Conservation (phyloP, 1,140 invertebrate species). For the Carposina sasakii region DNA sequence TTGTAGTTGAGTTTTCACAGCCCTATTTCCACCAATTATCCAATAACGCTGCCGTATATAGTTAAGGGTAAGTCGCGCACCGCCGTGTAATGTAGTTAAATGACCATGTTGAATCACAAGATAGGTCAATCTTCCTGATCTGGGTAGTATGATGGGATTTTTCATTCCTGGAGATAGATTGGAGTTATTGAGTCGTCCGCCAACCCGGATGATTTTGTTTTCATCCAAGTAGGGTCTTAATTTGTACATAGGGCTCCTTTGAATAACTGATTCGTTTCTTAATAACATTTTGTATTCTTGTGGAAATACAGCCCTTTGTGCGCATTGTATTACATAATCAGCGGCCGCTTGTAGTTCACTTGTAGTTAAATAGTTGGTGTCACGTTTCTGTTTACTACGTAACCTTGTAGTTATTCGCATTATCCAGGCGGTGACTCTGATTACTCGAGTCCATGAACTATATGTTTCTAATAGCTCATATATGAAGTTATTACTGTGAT, state of each 20-base stretch:
- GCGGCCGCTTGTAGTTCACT: constrained; percentile 6
- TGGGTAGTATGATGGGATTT: constrained; percentile 20
- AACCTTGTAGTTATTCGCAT: constrained; percentile 10
- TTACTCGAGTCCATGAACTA: constrained; percentile 15
- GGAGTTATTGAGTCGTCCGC: constrained; percentile 24
- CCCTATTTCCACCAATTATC: constrained; percentile 25
- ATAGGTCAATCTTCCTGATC: constrained; percentile 9
- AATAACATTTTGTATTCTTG: constrained; percentile 12
- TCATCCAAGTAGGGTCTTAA: constrained; percentile 26
- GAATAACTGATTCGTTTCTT: constrained; percentile 6
- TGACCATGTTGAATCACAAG: constrained; percentile 27
- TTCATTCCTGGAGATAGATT: constrained; percentile 17
- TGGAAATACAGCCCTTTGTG: constrained; percentile 2
- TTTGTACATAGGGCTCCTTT: constrained; percentile 16
- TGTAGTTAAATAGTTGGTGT: constrained; percentile 10
- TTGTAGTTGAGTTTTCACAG: constrained; percentile 16
- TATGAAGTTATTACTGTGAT: constrained; percentile 1
- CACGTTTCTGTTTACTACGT: constrained; percentile 9
- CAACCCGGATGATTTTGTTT: constrained; percentile 27
- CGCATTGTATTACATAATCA: constrained; percentile 8
- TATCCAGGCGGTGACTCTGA: constrained; percentile 17
- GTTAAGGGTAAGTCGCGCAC: constrained; percentile 23
- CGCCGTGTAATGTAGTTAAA: constrained; percentile 28
- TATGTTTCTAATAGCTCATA: constrained; percentile 10
- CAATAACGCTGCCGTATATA: constrained; percentile 30